Percentiles rank a stretch among this genome's conserved stretches.
These are phyloP conservation scores for Anabacerthia variegaticeps DNA, from an alignment of 2,797 vertebrate genomes.

Conservation along the genomic window DNA sequence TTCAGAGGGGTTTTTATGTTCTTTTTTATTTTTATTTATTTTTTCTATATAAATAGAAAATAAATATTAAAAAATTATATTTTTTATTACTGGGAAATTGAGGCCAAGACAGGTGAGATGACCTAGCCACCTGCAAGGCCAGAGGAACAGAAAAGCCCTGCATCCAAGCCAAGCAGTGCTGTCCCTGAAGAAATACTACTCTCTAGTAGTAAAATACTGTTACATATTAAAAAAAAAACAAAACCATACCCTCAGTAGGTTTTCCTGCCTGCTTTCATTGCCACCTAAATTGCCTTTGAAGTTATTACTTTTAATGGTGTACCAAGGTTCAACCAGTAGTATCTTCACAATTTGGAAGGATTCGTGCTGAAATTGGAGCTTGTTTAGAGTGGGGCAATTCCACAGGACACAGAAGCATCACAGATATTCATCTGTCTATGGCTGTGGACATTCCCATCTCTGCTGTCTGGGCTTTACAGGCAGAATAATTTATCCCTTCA, in stretches of 20 bases:
- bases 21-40: fast-evolving
- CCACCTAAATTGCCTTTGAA: neutral
- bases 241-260: neutral
- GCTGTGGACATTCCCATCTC: neutral
- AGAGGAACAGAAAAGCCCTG: neutral
- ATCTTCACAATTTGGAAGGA: neutral
- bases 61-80: neutral
- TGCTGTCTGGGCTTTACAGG: neutral
- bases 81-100: neutral
- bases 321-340: neutral
- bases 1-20: neutral
- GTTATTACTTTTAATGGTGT: neutral
- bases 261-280: neutral
- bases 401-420: neutral
- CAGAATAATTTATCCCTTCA: neutral
- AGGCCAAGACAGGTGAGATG: neutral
- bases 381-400: neutral
- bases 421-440: neutral
- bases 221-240: neutral
- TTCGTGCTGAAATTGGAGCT: neutral
- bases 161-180: neutral
- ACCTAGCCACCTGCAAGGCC: neutral
- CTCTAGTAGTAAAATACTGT: neutral
- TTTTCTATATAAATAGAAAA: neutral
- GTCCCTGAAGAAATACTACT: neutral